These are phyloP conservation scores for Mirza zaza DNA, from an alignment of 2,113 vertebrate genomes.

Conservation along the genomic window DNA sequence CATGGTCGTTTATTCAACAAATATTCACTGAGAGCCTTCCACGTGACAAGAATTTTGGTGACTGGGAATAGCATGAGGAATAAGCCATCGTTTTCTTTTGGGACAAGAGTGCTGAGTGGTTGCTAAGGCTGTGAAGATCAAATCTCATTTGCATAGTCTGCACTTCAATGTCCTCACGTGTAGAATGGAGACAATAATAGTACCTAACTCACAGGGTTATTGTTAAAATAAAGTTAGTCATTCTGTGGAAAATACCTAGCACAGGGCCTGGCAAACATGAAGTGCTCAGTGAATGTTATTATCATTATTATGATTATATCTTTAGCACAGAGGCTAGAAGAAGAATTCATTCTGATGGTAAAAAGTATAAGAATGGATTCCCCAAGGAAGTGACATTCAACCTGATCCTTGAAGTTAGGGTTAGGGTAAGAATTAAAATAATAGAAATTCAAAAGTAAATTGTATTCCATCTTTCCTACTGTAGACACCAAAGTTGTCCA, in stretches of 20 bases:
- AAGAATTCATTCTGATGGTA: neutral
- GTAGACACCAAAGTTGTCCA: neutral
- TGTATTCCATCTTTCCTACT: neutral
- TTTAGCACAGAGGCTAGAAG: neutral
- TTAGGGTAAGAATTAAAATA: neutral
- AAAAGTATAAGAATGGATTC: neutral
- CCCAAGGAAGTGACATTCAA: neutral
- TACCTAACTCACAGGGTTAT: neutral
- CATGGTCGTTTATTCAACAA: neutral
- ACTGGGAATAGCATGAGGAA: neutral
- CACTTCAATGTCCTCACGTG: neutral
- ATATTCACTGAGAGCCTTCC: neutral
- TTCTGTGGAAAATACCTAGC: neutral
- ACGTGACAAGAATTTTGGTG: neutral
- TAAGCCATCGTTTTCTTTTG: neutral
- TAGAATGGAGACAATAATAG: neutral
- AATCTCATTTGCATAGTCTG: neutral
- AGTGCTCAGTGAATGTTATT: neutral
- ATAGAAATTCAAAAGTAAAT: neutral
- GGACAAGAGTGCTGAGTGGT: neutral
- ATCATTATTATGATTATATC: neutral
- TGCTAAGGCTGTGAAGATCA: neutral
- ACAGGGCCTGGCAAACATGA: neutral
- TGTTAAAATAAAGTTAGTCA: conserved; percentile 3
- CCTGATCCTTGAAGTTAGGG: neutral